Evolutionary conservation across 2,797 vertebrate species (phyloP), one percentile per base, ranked within the genome.

Genomic region (Acrossocheilus wenchowensis): DNA sequence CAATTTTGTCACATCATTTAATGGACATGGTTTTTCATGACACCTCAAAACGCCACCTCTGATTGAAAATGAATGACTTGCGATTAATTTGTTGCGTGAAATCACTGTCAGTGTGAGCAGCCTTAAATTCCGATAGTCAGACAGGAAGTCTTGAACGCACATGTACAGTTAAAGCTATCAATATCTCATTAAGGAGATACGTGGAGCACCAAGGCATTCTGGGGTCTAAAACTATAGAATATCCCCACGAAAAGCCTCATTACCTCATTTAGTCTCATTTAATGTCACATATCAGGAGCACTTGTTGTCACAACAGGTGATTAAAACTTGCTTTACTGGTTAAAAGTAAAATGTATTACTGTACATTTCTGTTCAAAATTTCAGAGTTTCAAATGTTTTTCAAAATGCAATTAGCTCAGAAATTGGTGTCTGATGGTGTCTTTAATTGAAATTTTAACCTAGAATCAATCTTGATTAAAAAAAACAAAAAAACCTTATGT

Each of bases 121-220:
- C 12, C 17, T 36, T 81, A 36, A 69, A 36, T 30, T 69, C 19
- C 1, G 30, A 69, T 15, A 69, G 45, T 69, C 62, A 52, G 45
- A 4, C 26, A 9, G 64, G 6, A 30, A 36, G 43, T 81, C 43
- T 48, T 81, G 14, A 45, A 81, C 21, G 60, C n/a, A 81, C 60
- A 81, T 21, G 41, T n/a, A 68, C 43, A 52, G 11, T 81, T 68
- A 64, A 69, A 52, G 19, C 62, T 34, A 26, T 82, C 50, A 21
- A 73, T 73, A 73, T 73, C 50, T 82, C 34, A 57, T 82, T 82
- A 73, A 57, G 50, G 14, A 26, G 15, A 72, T 30, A 60, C 60
- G 23, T 26, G 34, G 6, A 57, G 81, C 9, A 43, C 14, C 43
- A 21, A n/a, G 14, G 15, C 36, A 82, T 30, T 43, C 21, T 30